Conservation (phyloP, 2,113 vertebrate species). For the Austrofundulus limnaeus region DNA sequence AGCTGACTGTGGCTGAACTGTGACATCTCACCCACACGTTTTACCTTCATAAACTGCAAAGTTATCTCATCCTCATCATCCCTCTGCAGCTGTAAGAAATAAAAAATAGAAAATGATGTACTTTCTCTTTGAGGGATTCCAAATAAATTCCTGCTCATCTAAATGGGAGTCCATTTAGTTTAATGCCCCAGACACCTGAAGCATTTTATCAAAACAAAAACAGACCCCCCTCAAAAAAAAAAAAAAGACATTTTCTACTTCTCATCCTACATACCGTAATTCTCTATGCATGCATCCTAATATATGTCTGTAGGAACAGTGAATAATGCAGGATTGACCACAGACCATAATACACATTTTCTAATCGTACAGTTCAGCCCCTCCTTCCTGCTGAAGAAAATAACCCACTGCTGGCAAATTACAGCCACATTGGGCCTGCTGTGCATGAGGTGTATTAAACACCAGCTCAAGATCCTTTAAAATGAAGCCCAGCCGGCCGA, state of each 20-base stretch:
- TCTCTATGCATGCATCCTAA: constrained; percentile 16
- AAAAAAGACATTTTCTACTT: too few relatives aligned
- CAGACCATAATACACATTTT: constrained; percentile 42
- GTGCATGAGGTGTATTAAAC: constrained; percentile 54
- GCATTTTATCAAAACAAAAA: constrained; percentile 11
- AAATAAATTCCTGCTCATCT: constrained; percentile 3
- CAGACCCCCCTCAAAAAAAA: too few relatives aligned
- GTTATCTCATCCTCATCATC: not conserved
- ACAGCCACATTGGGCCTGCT: constrained; percentile 58
- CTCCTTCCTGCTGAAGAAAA: constrained; percentile 47
- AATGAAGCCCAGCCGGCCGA: constrained; percentile 36
- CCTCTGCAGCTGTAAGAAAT: not conserved
- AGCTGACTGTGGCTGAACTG: not conserved
- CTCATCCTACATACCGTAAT: constrained; percentile 19
- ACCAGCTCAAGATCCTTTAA: constrained; percentile 57
- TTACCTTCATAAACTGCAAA: not conserved
- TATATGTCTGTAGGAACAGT: constrained; percentile 14
- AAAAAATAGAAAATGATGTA: not conserved
- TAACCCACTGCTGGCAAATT: constrained; percentile 50
- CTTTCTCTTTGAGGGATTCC: constrained; percentile 1
- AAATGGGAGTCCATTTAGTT: not conserved
- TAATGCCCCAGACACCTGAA: constrained; percentile 1
- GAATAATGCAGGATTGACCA: constrained; percentile 21
- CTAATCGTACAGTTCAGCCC: constrained; percentile 39
- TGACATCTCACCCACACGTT: not conserved